Evolutionary conservation across 2,888 invertebrate species (phyloP), one percentile per base, ranked within the genome.

Genomic region (Deilephila porcellus): DNA sequence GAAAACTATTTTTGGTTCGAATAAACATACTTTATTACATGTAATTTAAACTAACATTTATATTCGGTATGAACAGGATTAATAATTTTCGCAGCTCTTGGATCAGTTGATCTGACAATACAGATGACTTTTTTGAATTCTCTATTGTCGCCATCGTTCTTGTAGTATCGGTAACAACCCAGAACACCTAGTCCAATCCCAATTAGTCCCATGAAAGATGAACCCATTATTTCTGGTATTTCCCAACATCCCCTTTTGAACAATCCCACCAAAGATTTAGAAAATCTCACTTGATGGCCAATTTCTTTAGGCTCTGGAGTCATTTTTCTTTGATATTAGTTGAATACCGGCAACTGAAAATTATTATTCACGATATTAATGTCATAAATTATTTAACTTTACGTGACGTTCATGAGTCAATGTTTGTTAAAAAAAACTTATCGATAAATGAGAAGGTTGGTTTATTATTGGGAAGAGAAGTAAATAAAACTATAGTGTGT

Each of bases 181-280:
- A 90, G 71, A 29, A 83, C 81, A 60, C 92, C 93, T 74, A 96
- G 80, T 1, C 90, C 94, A 1, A 96, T 37, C 20, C 97, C 97
- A 45, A 96, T 70, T 0, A 96, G 0, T 0, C 92, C 97, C 81
- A 96, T 79, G 8, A 91, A 90, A 0, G 95, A 85, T 62, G 96
- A 91, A 64, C 94, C 96, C 84, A 97, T 94, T 67, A 97, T 89
- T 85, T 97, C 97, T 5, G 97, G 97, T 80, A 97, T 96, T 86
- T 97, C 96, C 92, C 96, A 95, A 95, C 97, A 92, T n/a, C 84
- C 93, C 80, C 81, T 87, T 74, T 83, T 86, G 25, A 93, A 85
- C 37, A 89, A 80, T 20, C 89, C 92, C 1, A 80, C 32, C 4
- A 90, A 56, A 1, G 85, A 83, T 14, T 89, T 91, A 0, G 78